Evolutionary conservation across 1,140 invertebrate genomes (phyloP).

Genomic region (Tetragnatha versicolor): DNA sequence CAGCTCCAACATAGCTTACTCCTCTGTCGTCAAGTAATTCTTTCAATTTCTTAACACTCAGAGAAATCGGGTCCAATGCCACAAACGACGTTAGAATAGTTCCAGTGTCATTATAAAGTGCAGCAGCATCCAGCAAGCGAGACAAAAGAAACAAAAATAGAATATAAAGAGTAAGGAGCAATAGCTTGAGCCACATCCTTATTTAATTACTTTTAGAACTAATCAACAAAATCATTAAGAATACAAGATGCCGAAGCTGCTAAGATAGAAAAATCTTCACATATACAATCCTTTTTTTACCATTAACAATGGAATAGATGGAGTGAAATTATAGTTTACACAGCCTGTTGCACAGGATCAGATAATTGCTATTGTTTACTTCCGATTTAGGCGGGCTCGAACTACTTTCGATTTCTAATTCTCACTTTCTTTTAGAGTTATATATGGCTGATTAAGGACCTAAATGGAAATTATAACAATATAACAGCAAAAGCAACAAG

Average conservation of each 20-base stretch:
- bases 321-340: too few species aligned
- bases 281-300: too few species aligned
- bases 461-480: too few species aligned
- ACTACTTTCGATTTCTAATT: slow-evolving; percentile 3
- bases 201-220: too few species aligned
- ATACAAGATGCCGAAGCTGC: too few species aligned
- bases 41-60: slow-evolving; percentile 68
- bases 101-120: slow-evolving; percentile 63
- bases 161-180: slow-evolving; percentile 63
- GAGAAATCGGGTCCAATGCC: slow-evolving; percentile 66
- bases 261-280: too few species aligned
- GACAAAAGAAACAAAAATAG: slow-evolving; percentile 63
- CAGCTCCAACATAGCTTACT: slow-evolving; percentile 66
- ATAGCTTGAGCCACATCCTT: slow-evolving; percentile 64
- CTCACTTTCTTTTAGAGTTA: background rate
- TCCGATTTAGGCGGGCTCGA: background rate
- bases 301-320: too few species aligned
- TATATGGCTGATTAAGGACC: too few species aligned
- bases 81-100: slow-evolving; percentile 59
- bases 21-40: slow-evolving; percentile 67
- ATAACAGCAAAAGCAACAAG: too few species aligned
- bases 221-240: too few species aligned
- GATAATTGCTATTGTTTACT: slow-evolving; percentile 32
- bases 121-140: slow-evolving; percentile 63
- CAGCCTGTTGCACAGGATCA: slow-evolving; percentile 12